Conservation (phyloP, 1,140 invertebrate genomes). For the Drosophila subpulchrella region DNA sequence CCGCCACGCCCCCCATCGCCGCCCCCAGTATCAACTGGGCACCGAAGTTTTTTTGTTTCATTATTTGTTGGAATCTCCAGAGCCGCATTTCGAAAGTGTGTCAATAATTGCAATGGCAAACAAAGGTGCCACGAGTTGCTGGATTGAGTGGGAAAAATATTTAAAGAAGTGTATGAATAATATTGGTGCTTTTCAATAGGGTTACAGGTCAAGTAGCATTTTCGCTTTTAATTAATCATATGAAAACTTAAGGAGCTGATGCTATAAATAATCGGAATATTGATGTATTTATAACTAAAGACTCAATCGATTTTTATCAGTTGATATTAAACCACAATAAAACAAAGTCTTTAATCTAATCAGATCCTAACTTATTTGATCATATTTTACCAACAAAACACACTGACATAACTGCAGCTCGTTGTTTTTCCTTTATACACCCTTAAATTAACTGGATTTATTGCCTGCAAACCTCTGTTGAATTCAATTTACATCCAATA, state of each 20-base stretch:
- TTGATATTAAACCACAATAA: background rate
- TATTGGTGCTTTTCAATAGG: constrained; percentile 1
- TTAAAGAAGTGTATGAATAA: constrained; percentile 23
- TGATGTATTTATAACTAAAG: background rate
- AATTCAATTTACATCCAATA: constrained; percentile 5
- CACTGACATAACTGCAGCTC: background rate
- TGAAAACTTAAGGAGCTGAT: background rate
- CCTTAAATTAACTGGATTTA: background rate
- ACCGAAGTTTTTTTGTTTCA: constrained; percentile 12
- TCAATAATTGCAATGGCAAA: constrained; percentile 73
- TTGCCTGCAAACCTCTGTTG: background rate
- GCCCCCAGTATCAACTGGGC: constrained; percentile 19
- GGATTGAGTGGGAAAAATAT: constrained; percentile 23
- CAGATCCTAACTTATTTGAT: background rate
- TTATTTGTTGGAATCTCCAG: constrained; percentile 55
- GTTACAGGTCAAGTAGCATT: background rate
- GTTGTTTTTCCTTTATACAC: too few relatives aligned
- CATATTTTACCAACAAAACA: too few relatives aligned
- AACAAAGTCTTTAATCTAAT: constrained; percentile 6
- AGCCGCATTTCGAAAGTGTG: constrained; percentile 64
- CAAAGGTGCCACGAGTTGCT: constrained; percentile 23
- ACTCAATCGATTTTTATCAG: background rate
- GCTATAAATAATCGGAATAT: background rate
- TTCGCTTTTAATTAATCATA: background rate
- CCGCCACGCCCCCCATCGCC: constrained; percentile 28